phyloP scores from a whole-genome alignment of 2,888 invertebrate genomes.

The Oconnorella tubifera region DNA sequence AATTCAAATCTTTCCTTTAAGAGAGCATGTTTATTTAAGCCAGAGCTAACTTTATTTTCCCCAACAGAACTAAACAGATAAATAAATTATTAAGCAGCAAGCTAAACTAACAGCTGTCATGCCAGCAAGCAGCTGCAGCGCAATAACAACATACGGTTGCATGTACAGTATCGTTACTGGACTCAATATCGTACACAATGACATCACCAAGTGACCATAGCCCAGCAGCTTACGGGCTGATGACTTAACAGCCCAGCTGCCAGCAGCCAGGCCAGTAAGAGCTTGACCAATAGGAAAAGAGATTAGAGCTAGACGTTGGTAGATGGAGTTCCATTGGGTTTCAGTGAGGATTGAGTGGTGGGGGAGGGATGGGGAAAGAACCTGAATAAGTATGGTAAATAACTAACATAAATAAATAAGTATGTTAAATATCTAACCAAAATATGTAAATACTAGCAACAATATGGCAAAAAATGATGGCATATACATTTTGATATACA shows the following conservation, averaged over 20 bases:
- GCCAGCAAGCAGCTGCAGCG: conserved; percentile 6
- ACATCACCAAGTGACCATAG: conserved; percentile 13
- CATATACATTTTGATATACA: too few species aligned
- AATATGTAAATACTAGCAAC: too few species aligned
- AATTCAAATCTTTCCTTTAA: too few species aligned
- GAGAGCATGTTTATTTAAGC: too few species aligned
- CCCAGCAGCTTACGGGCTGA: conserved; percentile 13
- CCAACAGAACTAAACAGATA: neutral
- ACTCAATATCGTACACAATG: conserved; percentile 10
- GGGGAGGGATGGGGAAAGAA: neutral
- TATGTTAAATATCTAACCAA: too few species aligned
- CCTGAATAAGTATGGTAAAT: too few species aligned
- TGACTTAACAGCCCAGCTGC: conserved; percentile 4
- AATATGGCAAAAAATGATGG: too few species aligned
- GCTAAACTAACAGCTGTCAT: conserved; percentile 6
- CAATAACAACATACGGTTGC: conserved; percentile 13
- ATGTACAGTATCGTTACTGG: conserved; percentile 10
- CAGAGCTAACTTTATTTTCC: neutral
- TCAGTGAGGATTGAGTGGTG: neutral
- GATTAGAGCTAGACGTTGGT: conserved; percentile 7
- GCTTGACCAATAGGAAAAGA: conserved; percentile 7
- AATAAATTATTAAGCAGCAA: neutral
- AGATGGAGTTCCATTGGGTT: neutral
- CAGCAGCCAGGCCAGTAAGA: conserved; percentile 2
- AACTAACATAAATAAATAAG: too few species aligned